phyloP scores from a whole-genome alignment of 2,113 vertebrate genomes.

The Lophius piscatorius region DNA sequence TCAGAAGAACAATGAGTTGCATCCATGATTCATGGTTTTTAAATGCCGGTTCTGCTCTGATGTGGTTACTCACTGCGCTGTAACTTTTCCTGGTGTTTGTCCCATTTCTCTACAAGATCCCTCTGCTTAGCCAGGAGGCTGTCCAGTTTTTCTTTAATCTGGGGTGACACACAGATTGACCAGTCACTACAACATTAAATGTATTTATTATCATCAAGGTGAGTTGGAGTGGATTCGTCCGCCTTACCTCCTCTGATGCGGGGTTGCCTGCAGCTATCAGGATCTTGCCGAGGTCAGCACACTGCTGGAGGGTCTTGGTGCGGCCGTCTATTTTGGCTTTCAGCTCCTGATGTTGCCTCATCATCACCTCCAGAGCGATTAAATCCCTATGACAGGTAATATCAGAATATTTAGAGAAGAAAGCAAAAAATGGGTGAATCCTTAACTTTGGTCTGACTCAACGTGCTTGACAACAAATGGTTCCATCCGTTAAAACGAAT shows the following conservation, averaged over 20 bases:
- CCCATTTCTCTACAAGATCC: constrained; percentile 89
- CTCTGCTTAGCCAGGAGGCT: constrained; percentile 88
- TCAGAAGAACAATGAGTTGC: constrained; percentile 10
- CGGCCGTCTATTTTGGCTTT: constrained; percentile 91
- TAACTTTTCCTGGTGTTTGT: constrained; percentile 88
- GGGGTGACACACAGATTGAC: constrained; percentile 11
- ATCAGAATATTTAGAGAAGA: constrained; percentile 2
- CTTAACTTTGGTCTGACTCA: too few relatives aligned
- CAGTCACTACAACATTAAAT: constrained; percentile 25
- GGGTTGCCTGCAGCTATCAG: constrained; percentile 87
- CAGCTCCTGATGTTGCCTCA: constrained; percentile 90
- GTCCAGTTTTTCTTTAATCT: constrained; percentile 92
- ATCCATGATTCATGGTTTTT: constrained; percentile 25
- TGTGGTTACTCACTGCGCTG: constrained; percentile 84
- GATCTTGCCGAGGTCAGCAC: constrained; percentile 87
- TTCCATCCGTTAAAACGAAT: too few relatives aligned
- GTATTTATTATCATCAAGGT: constrained; percentile 1
- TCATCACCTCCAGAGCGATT: constrained; percentile 85
- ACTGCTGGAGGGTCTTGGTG: constrained; percentile 87
- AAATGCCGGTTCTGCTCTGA: constrained; percentile 9
- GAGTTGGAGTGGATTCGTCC: background rate
- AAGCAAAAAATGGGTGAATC: background rate
- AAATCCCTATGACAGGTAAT: constrained; percentile 81
- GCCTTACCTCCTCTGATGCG: constrained; percentile 88
- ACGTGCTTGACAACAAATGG: too few relatives aligned